Evolutionary conservation across 2,797 vertebrate species (phyloP).

Genomic region (Dipus sagitta): DNA sequence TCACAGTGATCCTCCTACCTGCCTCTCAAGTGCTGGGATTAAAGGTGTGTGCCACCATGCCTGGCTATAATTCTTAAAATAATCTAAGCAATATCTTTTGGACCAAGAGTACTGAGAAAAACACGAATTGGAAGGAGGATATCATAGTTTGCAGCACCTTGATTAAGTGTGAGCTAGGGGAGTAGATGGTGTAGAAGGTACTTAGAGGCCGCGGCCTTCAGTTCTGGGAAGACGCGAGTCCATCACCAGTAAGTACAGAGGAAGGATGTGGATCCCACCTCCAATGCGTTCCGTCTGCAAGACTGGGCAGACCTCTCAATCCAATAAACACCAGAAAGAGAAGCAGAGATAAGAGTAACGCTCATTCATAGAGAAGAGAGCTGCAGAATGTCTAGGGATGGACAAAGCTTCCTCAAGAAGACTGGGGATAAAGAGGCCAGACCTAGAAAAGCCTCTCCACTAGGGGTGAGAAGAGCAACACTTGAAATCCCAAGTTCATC

Average conservation of each 20-base stretch:
- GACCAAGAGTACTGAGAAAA: not conserved
- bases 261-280: too few relatives aligned
- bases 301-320: not conserved
- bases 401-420: not conserved
- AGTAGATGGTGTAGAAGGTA: not conserved
- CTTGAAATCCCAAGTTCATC: not conserved
- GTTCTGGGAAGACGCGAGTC: not conserved
- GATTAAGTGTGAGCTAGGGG: not conserved
- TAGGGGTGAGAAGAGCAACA: not conserved
- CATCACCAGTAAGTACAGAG: not conserved
- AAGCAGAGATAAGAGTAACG: not conserved
- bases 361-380: not conserved
- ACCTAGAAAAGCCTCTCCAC: not conserved
- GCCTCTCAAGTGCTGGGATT: too few relatives aligned
- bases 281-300: not conserved
- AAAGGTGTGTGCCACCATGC: too few relatives aligned
- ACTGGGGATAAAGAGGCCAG: not conserved
- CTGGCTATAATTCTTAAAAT: constrained; percentile 16
- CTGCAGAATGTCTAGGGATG: not conserved
- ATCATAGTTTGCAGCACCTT: not conserved
- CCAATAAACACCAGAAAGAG: not conserved
- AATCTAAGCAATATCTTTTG: not conserved
- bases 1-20: too few relatives aligned
- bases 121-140: not conserved
- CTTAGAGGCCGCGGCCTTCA: not conserved